Conservation (phyloP, 2,888 invertebrate genomes). For the Carpatolechia fugitivella region DNA sequence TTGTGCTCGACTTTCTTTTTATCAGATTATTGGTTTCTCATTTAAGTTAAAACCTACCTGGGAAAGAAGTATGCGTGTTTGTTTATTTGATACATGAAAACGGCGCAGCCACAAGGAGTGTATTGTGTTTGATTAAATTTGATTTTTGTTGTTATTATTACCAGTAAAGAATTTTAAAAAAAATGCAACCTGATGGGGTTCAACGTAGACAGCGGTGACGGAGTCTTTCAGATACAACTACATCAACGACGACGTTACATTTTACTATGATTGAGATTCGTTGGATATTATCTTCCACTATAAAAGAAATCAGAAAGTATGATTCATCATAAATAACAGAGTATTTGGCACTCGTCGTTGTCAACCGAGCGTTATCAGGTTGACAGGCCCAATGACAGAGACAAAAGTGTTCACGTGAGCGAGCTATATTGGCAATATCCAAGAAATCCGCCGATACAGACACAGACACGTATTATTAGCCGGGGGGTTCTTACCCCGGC, state of each 20-base stretch:
- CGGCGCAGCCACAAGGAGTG: too few relatives aligned
- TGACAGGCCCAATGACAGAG: constrained; percentile 54
- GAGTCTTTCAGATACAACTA: too few relatives aligned
- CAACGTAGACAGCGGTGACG: too few relatives aligned
- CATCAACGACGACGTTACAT: too few relatives aligned
- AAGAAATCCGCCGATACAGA: constrained; percentile 73
- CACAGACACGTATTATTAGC: constrained; percentile 73
- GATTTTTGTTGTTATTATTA: too few relatives aligned
- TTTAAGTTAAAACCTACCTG: too few relatives aligned
- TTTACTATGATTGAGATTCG: too few relatives aligned
- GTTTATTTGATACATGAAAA: too few relatives aligned
- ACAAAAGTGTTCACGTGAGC: constrained; percentile 70
- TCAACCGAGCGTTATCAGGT: constrained; percentile 23
- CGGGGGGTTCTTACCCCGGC: constrained; percentile 59
- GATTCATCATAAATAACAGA: neutral
- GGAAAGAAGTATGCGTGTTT: too few relatives aligned
- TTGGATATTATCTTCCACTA: neutral
- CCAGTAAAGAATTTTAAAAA: too few relatives aligned
- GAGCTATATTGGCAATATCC: constrained; percentile 74
- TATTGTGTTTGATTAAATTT: too few relatives aligned
- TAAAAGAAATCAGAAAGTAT: neutral
- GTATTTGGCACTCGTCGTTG: neutral
- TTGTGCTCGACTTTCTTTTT: neutral
- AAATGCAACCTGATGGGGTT: too few relatives aligned
- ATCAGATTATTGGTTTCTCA: neutral